A percentile compares a stretch with the other conserved stretches of the same genome.
Conservation (phyloP, 23 tunicate genomes). For the Halocynthia aurantium region DNA sequence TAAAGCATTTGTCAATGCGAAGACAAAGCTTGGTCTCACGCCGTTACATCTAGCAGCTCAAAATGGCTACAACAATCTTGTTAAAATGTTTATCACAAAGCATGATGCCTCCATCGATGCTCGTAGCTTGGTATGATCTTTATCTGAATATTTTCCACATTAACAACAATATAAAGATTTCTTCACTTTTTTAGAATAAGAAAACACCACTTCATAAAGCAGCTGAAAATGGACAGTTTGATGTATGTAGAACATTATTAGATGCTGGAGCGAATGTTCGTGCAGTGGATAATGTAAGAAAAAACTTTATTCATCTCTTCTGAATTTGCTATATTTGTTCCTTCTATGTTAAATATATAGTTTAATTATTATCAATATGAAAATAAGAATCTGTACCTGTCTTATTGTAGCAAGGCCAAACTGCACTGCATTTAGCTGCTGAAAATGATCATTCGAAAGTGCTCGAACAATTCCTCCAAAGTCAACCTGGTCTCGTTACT, state of each 20-base stretch:
- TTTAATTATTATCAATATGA: background rate
- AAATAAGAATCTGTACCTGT: background rate
- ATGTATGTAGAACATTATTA: constrained; percentile 65
- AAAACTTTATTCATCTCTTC: too few relatives aligned
- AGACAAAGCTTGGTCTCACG: constrained; percentile 86
- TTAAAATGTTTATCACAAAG: constrained; percentile 50
- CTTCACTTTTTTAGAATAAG: constrained; percentile 47
- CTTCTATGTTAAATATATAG: background rate
- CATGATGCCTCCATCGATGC: constrained; percentile 69
- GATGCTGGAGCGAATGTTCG: constrained; percentile 69
- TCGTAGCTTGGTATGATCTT: constrained; percentile 49
- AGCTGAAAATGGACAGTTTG: constrained; percentile 81
- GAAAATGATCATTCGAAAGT: constrained; percentile 93
- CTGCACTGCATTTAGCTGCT: constrained; percentile 86
- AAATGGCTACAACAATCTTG: constrained; percentile 68
- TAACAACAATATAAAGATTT: background rate
- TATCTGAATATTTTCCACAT: background rate
- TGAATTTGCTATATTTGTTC: too few relatives aligned
- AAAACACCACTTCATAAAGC: constrained; percentile 95
- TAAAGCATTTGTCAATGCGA: constrained; percentile 91
- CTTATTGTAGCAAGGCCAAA: constrained; percentile 60
- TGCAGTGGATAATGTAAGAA: constrained; percentile 65
- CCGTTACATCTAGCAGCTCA: constrained; percentile 93
- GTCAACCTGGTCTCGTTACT: constrained; percentile 54
- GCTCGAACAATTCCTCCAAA: constrained; percentile 64